Percentiles rank a stretch among this genome's conserved stretches.
These are phyloP conservation scores for Byasa hedistus DNA, from an alignment of 2,888 invertebrate species.

Conservation along the genomic window DNA sequence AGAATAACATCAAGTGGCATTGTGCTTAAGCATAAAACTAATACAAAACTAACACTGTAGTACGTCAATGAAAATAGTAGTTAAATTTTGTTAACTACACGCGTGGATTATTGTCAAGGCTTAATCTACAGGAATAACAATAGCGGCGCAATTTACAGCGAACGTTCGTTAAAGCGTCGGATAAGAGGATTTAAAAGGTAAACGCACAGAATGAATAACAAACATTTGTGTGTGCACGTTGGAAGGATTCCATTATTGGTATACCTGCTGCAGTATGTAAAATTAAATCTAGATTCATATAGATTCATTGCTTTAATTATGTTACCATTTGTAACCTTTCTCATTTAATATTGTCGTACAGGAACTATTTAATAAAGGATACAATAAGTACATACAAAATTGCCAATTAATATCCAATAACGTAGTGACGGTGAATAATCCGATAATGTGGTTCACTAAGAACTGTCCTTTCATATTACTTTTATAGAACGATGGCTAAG, in stretches of 20 bases:
- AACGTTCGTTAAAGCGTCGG: constrained; percentile 10
- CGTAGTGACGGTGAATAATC: constrained; percentile 5
- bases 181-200: constrained; percentile 24
- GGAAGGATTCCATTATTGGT: neutral
- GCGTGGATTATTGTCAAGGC: neutral
- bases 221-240: constrained; percentile 18
- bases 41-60: neutral
- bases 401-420: constrained; percentile 3
- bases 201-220: constrained; percentile 18
- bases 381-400: neutral
- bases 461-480: constrained; percentile 5
- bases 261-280: neutral
- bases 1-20: no score
- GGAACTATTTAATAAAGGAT: no score
- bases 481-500: constrained; percentile 2
- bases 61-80: neutral
- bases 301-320: neutral
- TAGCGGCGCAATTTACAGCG: constrained; percentile 10
- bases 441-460: neutral
- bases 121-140: constrained; percentile 1
- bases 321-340: neutral
- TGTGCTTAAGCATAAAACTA: no score
- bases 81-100: neutral
- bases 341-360: no score
- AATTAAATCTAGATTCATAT: neutral